Evolutionary conservation across 2,888 invertebrate genomes (phyloP).

Genomic region (Drosophila flavopinicola): DNA sequence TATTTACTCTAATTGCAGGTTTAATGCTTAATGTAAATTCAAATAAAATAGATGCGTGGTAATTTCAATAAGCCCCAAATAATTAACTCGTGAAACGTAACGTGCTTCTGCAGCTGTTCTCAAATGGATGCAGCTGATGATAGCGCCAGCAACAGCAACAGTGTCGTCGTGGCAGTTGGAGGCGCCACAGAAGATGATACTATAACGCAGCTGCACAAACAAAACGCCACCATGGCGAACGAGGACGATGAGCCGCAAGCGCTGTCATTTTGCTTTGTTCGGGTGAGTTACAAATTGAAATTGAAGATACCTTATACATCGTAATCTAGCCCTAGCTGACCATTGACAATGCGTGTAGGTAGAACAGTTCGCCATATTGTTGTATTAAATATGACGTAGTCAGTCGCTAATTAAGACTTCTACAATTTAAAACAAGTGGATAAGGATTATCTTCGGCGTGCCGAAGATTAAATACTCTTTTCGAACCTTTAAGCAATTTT

Average conservation of each 20-base stretch:
- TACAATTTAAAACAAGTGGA: too few species aligned
- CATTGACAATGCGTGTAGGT: constrained; percentile 1
- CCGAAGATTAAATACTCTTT: too few species aligned
- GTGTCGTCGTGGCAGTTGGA: constrained; percentile 19
- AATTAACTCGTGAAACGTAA: constrained; percentile 39
- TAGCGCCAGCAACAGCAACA: constrained; percentile 9
- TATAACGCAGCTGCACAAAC: constrained; percentile 21
- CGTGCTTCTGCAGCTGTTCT: constrained; percentile 20
- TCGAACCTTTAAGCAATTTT: too few species aligned
- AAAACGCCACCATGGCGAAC: constrained; percentile 38
- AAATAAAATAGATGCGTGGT: constrained; percentile 39
- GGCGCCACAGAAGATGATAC: constrained; percentile 40
- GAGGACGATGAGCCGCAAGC: constrained; percentile 48
- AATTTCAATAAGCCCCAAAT: constrained; percentile 30
- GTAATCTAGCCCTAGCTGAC: not conserved
- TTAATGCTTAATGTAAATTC: constrained; percentile 31
- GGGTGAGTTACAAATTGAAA: constrained; percentile 44
- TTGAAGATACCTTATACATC: not conserved
- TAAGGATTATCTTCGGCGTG: too few species aligned
- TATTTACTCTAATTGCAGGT: constrained; percentile 14
- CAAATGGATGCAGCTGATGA: constrained; percentile 44
- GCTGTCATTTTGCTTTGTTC: constrained; percentile 56
- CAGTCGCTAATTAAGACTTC: too few species aligned
- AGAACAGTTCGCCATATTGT: not conserved
- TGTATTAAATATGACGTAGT: not conserved